Percentiles rank a stretch among this genome's conserved stretches.
Conservation (phyloP, 2,113 vertebrate genomes). For the Burhinus bistriatus region DNA sequence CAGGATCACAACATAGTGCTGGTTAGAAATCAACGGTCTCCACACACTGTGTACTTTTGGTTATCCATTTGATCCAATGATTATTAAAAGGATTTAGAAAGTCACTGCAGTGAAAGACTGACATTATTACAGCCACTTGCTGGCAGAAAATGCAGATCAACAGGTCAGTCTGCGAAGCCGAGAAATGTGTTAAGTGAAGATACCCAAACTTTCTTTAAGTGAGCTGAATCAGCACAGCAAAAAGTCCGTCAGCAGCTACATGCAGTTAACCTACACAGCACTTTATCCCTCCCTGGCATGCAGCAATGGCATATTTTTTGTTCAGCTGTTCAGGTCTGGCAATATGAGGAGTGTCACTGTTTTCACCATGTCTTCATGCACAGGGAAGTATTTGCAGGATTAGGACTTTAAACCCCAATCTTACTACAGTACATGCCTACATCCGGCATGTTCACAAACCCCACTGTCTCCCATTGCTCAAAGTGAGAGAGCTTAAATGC, state of each 20-base stretch:
- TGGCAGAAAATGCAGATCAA: not conserved
- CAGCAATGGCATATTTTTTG: not conserved
- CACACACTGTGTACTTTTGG: not conserved
- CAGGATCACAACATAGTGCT: not conserved
- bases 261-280: not conserved
- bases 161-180: not conserved
- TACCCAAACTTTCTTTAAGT: not conserved
- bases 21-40: not conserved
- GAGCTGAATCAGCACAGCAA: not conserved
- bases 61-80: not conserved
- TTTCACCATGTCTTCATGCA: not conserved
- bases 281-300: not conserved
- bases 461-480: not conserved
- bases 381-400: not conserved
- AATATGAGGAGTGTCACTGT: not conserved
- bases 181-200: not conserved
- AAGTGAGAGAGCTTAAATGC: not conserved
- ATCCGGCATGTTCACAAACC: not conserved
- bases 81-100: not conserved
- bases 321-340: not conserved
- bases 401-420: not conserved
- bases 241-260: not conserved
- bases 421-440: not conserved
- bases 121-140: not conserved
- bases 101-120: not conserved